phyloP scores from a whole-genome alignment of 2,113 vertebrate genomes.

The Myotis yumanensis region DNA sequence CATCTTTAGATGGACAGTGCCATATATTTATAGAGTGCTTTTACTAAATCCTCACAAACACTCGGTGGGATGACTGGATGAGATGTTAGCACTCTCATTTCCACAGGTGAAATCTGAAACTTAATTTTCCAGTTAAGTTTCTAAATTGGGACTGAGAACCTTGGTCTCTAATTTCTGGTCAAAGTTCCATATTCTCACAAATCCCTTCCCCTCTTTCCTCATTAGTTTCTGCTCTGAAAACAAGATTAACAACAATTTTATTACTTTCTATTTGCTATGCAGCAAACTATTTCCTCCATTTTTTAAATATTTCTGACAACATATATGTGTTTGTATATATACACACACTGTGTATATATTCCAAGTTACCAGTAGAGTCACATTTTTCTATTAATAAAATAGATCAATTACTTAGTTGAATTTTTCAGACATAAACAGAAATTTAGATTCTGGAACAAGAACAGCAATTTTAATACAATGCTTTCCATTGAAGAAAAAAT shows the following conservation, averaged over 20 bases:
- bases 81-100: slow-evolving; percentile 40
- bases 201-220: background rate
- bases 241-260: background rate
- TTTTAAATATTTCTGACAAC: slow-evolving; percentile 8
- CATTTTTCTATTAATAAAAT: slow-evolving; percentile 31
- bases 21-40: background rate
- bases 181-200: background rate
- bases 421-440: slow-evolving; percentile 57
- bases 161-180: background rate
- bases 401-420: slow-evolving; percentile 45
- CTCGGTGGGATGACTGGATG: background rate
- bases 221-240: slow-evolving; percentile 38
- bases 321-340: background rate
- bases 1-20: background rate
- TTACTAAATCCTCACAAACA: background rate
- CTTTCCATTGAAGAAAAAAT: slow-evolving; percentile 62
- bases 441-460: slow-evolving; percentile 58
- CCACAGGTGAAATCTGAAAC: background rate
- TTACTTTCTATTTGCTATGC: background rate
- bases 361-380: background rate
- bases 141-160: background rate
- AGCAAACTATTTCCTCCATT: background rate
- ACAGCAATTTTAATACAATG: slow-evolving; percentile 50
- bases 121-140: background rate
- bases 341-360: background rate